phyloP scores from a whole-genome alignment of 2,113 vertebrate genomes.

The Antigone vipio region DNA sequence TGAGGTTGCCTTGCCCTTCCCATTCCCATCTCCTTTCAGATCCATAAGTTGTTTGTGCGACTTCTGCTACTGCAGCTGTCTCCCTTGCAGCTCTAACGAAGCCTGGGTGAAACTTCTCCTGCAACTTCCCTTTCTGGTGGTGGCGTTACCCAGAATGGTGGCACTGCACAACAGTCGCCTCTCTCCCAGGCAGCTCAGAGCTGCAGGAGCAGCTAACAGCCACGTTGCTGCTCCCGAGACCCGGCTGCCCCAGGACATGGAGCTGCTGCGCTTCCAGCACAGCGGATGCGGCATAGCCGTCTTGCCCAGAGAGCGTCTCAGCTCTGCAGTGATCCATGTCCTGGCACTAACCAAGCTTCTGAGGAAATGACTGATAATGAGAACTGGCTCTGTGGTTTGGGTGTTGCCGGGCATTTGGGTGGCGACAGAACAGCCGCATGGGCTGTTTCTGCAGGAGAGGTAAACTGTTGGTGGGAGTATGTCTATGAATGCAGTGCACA shows the following conservation, averaged over 20 bases:
- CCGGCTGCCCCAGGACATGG: fast-evolving
- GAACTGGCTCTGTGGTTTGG: neutral
- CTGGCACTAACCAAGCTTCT: fast-evolving
- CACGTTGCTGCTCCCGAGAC: fast-evolving
- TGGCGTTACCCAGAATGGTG: fast-evolving
- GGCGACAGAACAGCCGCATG: neutral
- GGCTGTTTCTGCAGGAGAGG: neutral
- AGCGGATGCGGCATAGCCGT: neutral
- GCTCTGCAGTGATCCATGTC: fast-evolving
- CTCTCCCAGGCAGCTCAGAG: neutral
- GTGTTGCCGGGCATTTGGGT: neutral
- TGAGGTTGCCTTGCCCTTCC: neutral
- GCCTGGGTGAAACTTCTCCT: neutral
- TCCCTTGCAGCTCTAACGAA: neutral
- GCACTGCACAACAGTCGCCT: neutral
- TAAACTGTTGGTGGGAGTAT: fast-evolving
- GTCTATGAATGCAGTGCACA: neutral
- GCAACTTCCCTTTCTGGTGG: neutral
- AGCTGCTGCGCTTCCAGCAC: no score
- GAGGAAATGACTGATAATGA: neutral
- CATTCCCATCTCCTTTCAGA: neutral
- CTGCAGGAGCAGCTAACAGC: neutral
- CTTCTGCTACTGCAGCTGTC: neutral
- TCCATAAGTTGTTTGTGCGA: fast-evolving
- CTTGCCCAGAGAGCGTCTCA: fast-evolving